Percentiles rank a stretch among this genome's conserved stretches.
phyloP scores from a whole-genome alignment of 2,113 vertebrate species.

The Rhabdomys dilectus region DNA sequence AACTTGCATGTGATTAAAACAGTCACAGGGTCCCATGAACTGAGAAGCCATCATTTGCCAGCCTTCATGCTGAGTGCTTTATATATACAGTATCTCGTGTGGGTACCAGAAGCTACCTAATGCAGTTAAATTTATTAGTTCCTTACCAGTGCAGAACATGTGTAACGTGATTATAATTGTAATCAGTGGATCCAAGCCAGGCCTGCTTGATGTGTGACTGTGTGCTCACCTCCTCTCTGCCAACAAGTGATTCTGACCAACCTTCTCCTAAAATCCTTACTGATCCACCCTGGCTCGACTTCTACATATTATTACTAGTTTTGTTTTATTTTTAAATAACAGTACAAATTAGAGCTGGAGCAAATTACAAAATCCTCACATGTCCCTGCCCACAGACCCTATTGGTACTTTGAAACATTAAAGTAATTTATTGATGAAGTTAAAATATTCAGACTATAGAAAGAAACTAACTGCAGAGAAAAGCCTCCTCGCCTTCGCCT shows the following conservation, averaged over 20 bases:
- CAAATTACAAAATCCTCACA: neutral
- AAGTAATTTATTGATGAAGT: slow-evolving; percentile 43
- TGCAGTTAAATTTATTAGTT: neutral
- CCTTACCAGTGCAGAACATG: neutral
- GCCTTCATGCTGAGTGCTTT: neutral
- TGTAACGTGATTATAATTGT: neutral
- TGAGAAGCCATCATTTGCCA: neutral
- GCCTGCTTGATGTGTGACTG: neutral
- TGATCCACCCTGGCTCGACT: neutral
- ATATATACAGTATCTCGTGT: neutral
- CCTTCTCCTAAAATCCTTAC: neutral
- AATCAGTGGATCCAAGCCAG: neutral
- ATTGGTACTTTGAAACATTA: slow-evolving; percentile 5
- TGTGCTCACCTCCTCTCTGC: neutral
- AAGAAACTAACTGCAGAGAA: slow-evolving; percentile 46
- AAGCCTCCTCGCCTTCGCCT: slow-evolving; percentile 35
- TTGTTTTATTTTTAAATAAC: neutral
- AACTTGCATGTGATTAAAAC: neutral
- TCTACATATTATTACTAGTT: slow-evolving; percentile 2
- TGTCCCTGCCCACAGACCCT: slow-evolving; percentile 16
- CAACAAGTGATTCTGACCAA: neutral
- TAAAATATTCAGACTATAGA: slow-evolving; percentile 51
- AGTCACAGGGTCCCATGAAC: neutral
- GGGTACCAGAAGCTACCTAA: neutral
- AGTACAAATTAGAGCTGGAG: neutral